These are phyloP conservation scores for Labia minor DNA, from an alignment of 2,888 invertebrate genomes.

Conservation along the genomic window DNA sequence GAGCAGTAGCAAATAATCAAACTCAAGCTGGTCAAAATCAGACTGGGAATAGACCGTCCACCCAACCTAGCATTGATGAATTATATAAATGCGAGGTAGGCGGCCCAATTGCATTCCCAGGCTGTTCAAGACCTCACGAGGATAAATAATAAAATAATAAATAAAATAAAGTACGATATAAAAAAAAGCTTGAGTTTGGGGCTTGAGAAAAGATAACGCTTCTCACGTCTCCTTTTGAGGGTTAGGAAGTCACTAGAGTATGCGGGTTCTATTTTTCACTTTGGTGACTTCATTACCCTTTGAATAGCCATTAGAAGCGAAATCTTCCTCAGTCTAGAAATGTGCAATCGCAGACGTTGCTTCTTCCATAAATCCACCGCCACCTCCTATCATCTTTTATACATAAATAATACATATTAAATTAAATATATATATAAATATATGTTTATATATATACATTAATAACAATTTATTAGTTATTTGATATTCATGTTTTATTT, in stretches of 20 bases:
- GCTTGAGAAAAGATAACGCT: neutral
- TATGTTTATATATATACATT: neutral
- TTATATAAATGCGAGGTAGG: constrained; percentile 32
- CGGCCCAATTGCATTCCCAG: constrained; percentile 31
- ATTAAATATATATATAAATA: neutral
- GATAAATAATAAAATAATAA: constrained; percentile 21
- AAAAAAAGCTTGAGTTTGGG: neutral
- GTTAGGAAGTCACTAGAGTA: neutral
- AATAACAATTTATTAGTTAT: neutral
- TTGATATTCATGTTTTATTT: constrained; percentile 13
- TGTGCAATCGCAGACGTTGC: constrained; percentile 13
- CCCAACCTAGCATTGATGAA: constrained; percentile 26
- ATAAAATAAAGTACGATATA: too few relatives aligned
- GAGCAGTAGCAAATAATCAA: constrained; percentile 16
- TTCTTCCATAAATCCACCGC: constrained; percentile 4
- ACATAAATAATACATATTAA: neutral
- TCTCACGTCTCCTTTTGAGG: neutral
- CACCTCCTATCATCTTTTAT: neutral
- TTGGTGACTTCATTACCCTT: neutral
- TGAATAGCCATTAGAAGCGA: neutral
- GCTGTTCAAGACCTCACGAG: constrained; percentile 30
- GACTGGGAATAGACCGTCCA: constrained; percentile 14
- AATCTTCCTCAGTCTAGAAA: neutral
- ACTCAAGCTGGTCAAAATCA: constrained; percentile 3
- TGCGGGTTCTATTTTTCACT: neutral